Base-by-base conservation (phyloP, 2,888 invertebrate genomes). In the Leptinotarsa juncta region DNA sequence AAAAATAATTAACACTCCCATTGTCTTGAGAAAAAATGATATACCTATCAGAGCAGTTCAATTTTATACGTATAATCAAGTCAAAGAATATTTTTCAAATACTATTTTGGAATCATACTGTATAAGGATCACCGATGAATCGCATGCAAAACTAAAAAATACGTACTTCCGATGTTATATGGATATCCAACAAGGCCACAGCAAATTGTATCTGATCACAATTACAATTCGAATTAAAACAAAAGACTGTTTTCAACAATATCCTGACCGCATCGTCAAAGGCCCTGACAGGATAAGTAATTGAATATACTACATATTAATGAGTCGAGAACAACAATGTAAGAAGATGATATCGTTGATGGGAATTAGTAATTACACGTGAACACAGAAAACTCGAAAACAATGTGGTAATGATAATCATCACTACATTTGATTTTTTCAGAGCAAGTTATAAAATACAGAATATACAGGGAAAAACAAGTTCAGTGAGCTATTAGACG, bases 241-340 rank as follows among this genome's bases (percentile, higher is more conserved):
- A 62, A 62, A 62, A 62, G 62, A 62, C 42, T 32, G 32, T 62
- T 62, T 32, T 42, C n/a, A 62, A 62, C 62, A 62, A 62, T 62
- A 62, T 62, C 42, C 42, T 42, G n/a, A 62, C 62, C 62, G 42
- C 62, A 62, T 62, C 32, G 62, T 62, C 26, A 62, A 18, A 32
- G 62, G 16, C 62, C 3, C 16, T 32, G 42, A 32, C 57, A 18
- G 18, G 57, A 57, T 57, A 20, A 57, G 23, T 62, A 26, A 62
- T 62, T n/a, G 62, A 62, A 62, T 62, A 10, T 32, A 18, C 26
- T 62, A 62, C 62, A 62, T 62, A 42, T 62, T 62, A 32, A 32
- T 62, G 62, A 62, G 42, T 4, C 15, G 10, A 62, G 42, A 42
- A 42, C 10, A 42, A 62, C 42, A 62, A 62, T 62, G 62, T 32